Evolutionary conservation across 2,888 invertebrate genomes (phyloP), one percentile per base, ranked within the genome.

Genomic region (Sphaerophoria rueppellii): DNA sequence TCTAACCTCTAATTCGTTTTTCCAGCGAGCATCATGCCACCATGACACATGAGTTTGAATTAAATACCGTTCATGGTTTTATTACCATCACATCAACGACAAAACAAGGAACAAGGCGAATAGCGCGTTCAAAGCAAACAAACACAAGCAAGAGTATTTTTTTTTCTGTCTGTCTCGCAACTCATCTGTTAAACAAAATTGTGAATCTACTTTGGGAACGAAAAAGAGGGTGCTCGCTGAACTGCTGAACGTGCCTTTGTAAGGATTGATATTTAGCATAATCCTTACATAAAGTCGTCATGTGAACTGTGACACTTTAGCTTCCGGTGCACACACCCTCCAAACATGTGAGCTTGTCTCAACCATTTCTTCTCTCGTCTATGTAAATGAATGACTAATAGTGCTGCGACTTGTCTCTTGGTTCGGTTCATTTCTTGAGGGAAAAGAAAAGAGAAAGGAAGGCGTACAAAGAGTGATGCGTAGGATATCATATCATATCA

Each of bases 321-420:
- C 24, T 24, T 24, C 24, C 24, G 24, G 24, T 43, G 6, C 11
- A 16, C 32, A 57, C n/a, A 73, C 73, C 71, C 71, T 71, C 58
- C 79, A 65, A 70, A 71, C 48, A n/a, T 9, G 16, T 50, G 48
- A 55, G 69, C 61, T 70, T 54, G 35, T 55, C n/a, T 24, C 50
- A 40, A 9, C 57, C 34, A 35, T 57, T 43, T 43, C 43, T 40
- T 43, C 16, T 57, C 35, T 50, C 37, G 34, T 6, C 52, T 12
- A 74, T 52, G 54, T 71, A 83, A 79, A 79, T 75, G 79, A 75
- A 74, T 79, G 79, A 83, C 71, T 83, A 67, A 77, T 77, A 77
- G 77, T 69, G 40, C 58, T 55, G 57, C 40, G 74, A 58, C 63
- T 63, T 69, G 34, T 46, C 63, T 57, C 7, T 35, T 63, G 43